Conservation (phyloP, 2,113 vertebrate species). For the Calypte anna region DNA sequence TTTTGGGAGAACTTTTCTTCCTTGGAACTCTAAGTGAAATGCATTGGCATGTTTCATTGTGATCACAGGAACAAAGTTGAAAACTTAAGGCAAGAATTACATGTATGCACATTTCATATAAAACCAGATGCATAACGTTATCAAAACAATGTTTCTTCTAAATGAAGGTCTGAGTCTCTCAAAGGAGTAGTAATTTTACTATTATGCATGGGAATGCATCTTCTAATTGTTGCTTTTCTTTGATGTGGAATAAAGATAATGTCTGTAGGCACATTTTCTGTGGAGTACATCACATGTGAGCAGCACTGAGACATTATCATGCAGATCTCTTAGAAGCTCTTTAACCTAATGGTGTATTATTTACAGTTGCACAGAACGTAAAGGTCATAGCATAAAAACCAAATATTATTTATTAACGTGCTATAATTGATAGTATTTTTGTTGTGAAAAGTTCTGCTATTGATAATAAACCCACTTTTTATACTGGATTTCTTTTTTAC, state of each 20-base stretch:
- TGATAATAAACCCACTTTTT: neutral
- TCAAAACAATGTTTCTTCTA: neutral
- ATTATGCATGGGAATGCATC: neutral
- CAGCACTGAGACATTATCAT: neutral
- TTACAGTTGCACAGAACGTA: neutral
- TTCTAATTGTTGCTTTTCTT: neutral
- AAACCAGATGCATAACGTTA: neutral
- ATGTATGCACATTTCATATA: accelerated
- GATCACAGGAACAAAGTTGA: neutral
- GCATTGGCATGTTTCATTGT: neutral
- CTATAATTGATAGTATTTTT: neutral
- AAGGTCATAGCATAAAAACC: neutral
- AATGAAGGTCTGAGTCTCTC: neutral
- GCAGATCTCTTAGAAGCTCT: neutral
- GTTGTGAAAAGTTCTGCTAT: neutral
- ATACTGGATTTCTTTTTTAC: neutral
- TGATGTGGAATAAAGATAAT: neutral
- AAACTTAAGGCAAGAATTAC: neutral
- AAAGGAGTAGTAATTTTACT: neutral
- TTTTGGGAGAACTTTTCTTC: neutral
- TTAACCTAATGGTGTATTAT: neutral
- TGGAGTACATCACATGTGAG: neutral
- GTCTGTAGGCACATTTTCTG: neutral
- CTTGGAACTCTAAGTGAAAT: neutral
- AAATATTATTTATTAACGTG: neutral